Evolutionary conservation across 2,888 invertebrate genomes (phyloP).

Genomic region (Polydesmus complanatus): DNA sequence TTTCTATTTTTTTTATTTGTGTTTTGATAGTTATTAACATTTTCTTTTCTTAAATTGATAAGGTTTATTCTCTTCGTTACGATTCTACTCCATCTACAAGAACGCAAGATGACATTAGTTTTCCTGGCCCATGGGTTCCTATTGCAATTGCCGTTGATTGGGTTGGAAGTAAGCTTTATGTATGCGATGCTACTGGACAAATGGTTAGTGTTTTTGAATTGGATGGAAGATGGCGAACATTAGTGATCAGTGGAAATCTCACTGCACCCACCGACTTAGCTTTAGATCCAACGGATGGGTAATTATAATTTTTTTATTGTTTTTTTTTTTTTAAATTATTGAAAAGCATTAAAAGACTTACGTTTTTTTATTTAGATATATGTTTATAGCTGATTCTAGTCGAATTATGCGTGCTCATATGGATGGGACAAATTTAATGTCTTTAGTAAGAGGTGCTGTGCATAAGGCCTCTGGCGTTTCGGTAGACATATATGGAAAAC

Average conservation of each 20-base stretch:
- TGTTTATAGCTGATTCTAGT: conserved; percentile 42
- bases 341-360: no score
- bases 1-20: neutral
- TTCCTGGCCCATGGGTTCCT: conserved; percentile 77
- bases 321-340: conserved; percentile 1
- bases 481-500: conserved; percentile 72
- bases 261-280: conserved; percentile 84
- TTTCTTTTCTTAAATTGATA: conserved; percentile 4
- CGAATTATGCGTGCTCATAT: conserved; percentile 66
- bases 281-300: conserved; percentile 78
- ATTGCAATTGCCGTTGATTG: conserved; percentile 89
- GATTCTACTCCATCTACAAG: conserved; percentile 15
- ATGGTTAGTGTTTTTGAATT: conserved; percentile 89
- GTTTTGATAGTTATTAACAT: neutral
- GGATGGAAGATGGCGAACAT: conserved; percentile 71
- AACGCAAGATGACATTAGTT: conserved; percentile 44
- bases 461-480: conserved; percentile 86
- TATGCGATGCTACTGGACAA: conserved; percentile 81
- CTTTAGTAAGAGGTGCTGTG: conserved; percentile 80
- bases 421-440: conserved; percentile 74
- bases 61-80: conserved; percentile 23
- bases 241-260: conserved; percentile 78
- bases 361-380: conserved; percentile 33
- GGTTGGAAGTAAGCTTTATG: conserved; percentile 90
- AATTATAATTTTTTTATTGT: conserved; percentile 20